phyloP scores from a whole-genome alignment of 2,888 invertebrate species.

The Cephalotes varians region DNA sequence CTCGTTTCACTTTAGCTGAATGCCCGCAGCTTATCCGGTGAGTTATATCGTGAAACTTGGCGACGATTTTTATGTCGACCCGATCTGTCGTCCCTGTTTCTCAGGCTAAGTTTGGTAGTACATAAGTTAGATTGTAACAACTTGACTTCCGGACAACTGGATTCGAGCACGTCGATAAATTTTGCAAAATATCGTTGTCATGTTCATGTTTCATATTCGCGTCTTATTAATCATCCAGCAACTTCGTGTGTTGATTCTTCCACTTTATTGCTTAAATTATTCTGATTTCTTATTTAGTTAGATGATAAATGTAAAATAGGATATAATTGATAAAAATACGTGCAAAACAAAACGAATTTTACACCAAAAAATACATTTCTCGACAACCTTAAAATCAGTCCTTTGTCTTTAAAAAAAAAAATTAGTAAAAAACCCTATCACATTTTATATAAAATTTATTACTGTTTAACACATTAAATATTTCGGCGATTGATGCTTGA shows the following conservation, averaged over 20 bases:
- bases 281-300: not conserved
- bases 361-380: not conserved
- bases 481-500: not conserved
- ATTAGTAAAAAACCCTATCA: not conserved
- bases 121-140: slow-evolving; percentile 46
- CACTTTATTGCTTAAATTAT: not conserved
- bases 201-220: slow-evolving; percentile 12
- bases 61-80: slow-evolving; percentile 61
- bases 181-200: slow-evolving; percentile 10
- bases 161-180: slow-evolving; percentile 29
- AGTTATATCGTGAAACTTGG: slow-evolving; percentile 64
- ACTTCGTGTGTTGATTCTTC: slow-evolving; percentile 1
- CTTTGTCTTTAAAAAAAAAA: not conserved
- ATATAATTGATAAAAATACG: not conserved
- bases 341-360: not conserved
- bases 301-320: not conserved
- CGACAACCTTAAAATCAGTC: not conserved
- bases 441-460: not conserved
- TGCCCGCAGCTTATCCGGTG: slow-evolving; percentile 62
- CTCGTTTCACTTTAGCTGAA: slow-evolving; percentile 61
- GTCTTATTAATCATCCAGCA: not conserved
- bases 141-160: slow-evolving; percentile 25
- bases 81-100: slow-evolving; percentile 58
- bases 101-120: slow-evolving; percentile 24
- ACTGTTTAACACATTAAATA: not conserved